Conservation (phyloP, 2,888 invertebrate genomes). For the Macrophya alboannulata region DNA sequence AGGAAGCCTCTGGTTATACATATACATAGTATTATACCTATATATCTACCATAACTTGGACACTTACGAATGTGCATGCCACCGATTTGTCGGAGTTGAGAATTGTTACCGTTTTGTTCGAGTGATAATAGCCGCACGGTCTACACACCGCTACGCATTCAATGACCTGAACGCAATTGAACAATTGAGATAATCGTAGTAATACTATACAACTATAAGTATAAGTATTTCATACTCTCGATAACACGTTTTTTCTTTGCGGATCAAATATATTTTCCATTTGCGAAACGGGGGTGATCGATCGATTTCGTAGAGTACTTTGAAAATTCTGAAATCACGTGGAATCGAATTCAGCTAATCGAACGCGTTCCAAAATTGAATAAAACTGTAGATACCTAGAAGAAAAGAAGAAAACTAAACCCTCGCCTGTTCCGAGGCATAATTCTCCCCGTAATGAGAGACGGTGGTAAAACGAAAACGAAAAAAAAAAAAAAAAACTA, state of each 20-base stretch:
- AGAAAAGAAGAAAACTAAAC: not conserved
- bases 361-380: not conserved
- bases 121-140: constrained; percentile 43
- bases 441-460: not conserved
- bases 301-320: not conserved
- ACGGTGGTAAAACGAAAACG: not conserved
- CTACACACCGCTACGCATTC: constrained; percentile 69
- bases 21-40: constrained; percentile 3
- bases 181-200: constrained; percentile 80
- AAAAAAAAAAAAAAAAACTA: not conserved
- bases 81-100: constrained; percentile 42
- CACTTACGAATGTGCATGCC: constrained; percentile 58
- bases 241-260: not conserved
- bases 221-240: constrained; percentile 8
- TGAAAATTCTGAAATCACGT: not conserved
- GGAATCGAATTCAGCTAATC: not conserved
- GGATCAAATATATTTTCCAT: not conserved
- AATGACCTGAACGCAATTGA: constrained; percentile 79
- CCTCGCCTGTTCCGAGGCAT: not conserved
- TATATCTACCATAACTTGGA: constrained; percentile 37
- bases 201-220: constrained; percentile 64
- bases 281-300: not conserved
- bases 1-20: not conserved
- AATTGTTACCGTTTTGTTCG: constrained; percentile 58
- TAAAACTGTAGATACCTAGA: not conserved